phyloP scores from a whole-genome alignment of 1,140 invertebrate species.

The Drosophila obscura region DNA sequence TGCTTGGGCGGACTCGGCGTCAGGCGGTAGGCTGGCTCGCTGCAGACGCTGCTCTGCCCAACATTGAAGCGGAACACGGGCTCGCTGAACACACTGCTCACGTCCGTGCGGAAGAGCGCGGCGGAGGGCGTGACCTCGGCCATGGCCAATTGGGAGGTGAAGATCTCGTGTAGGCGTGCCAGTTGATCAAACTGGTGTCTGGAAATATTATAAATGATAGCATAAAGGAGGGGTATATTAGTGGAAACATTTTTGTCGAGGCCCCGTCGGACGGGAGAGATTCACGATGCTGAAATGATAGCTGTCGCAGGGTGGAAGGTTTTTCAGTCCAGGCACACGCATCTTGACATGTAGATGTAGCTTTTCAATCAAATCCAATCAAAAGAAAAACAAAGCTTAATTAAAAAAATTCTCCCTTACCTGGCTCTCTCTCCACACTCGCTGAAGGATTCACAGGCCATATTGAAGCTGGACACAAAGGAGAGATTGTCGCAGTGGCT shows the following conservation, averaged over 20 bases:
- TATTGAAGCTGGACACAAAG: slow-evolving; percentile 93
- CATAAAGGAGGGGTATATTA: slow-evolving; percentile 13
- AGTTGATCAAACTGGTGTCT: slow-evolving; percentile 88
- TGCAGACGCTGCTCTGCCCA: slow-evolving; percentile 88
- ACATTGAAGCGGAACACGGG: slow-evolving; percentile 90
- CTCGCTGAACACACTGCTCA: slow-evolving; percentile 92
- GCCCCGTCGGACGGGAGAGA: too few relatives aligned
- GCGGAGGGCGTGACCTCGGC: slow-evolving; percentile 87
- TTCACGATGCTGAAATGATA: too few relatives aligned
- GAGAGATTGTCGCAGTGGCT: slow-evolving; percentile 94
- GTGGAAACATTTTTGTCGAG: too few relatives aligned
- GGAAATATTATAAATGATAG: neutral
- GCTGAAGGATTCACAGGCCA: slow-evolving; percentile 87
- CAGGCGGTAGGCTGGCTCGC: slow-evolving; percentile 84
- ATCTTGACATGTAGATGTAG: too few relatives aligned
- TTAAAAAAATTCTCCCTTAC: slow-evolving; percentile 38
- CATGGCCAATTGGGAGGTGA: slow-evolving; percentile 89
- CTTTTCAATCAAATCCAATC: neutral
- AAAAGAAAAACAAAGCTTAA: slow-evolving; percentile 3
- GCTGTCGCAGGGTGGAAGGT: too few relatives aligned
- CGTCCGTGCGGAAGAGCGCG: slow-evolving; percentile 86
- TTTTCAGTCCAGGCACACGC: too few relatives aligned
- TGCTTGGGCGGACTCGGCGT: slow-evolving; percentile 83
- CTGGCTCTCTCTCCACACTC: slow-evolving; percentile 82
- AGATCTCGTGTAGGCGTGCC: slow-evolving; percentile 88